Base-by-base conservation (phyloP, 2,797 vertebrate species). In the Cuniculus paca region DNA sequence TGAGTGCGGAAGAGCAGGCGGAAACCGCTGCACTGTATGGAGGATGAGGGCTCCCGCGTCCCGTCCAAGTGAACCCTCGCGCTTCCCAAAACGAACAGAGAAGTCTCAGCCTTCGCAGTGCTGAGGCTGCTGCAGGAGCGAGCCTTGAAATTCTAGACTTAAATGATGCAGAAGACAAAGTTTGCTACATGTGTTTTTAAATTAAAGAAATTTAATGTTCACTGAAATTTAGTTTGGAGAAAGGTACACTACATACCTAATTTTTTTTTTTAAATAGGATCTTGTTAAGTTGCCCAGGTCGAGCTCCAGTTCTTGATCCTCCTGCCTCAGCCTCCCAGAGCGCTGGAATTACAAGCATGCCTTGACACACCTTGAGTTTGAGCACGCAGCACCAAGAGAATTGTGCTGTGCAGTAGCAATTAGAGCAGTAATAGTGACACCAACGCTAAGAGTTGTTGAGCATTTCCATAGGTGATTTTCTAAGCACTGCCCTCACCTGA, bases 1-100 rank as follows among this genome's bases (percentile, higher is more conserved):
- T 26, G 52, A 61, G 48, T 1, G 79, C 56, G 56, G 60, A 75
- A 16, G 48, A 90, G 81, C 77, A 54, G 61, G 56, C 34, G 95
- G 79, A 90, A 81, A 63, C 80, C 16, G 65, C 78, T 88, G 28
- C 36, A 68, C 42, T 22, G 22, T 45, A 45, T 14, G 61, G 93
- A 84, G 68, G 85, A 89, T 26, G 20, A 88, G 52, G 52, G 42
- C 80, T 79, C 92, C 88, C 83, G 78, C 80, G 70, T 75, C 72
- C 88, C 31, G 39, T 84, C 52, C 95, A 77, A 94, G 95, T 79
- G 78, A 94, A 84, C 45, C 45, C 68, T 56, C 81, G 42, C 58
- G 70, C 70, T 77, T 95, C 56, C 79, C 88, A 90, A 90, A 92
- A 91, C 88, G n/a, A n/a, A n/a, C n/a, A 94, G 28, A 50, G 63